Conservation (phyloP, 1,140 invertebrate species). For the Drosophila arawakana region DNA sequence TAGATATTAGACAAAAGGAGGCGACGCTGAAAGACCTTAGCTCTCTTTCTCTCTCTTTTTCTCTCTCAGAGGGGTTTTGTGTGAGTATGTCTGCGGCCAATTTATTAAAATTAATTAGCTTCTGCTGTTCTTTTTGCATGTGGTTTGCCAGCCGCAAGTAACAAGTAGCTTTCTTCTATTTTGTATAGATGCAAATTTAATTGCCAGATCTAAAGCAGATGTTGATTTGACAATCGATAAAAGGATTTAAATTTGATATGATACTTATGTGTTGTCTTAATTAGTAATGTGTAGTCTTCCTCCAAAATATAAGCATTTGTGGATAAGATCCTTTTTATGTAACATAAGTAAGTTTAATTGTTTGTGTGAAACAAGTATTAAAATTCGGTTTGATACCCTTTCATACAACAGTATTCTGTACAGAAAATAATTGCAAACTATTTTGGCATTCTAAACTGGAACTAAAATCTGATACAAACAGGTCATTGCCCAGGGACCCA, state of each 20-base stretch:
- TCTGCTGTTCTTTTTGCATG: conserved; percentile 44
- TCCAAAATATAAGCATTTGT: no score
- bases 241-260: neutral
- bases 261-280: no score
- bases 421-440: neutral
- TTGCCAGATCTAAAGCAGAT: conserved; percentile 25
- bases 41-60: neutral
- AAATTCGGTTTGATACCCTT: no score
- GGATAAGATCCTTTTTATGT: no score
- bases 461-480: conserved; percentile 9
- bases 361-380: no score
- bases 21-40: conserved; percentile 21
- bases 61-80: conserved; percentile 18
- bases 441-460: neutral
- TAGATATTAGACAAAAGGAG: conserved; percentile 40
- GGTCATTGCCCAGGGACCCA: conserved; percentile 15
- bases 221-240: conserved; percentile 18
- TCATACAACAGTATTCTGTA: no score
- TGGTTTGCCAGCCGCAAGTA: conserved; percentile 33
- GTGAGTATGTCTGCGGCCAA: conserved; percentile 59
- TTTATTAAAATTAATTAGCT: conserved; percentile 83
- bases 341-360: no score
- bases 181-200: neutral
- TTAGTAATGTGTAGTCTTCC: no score
- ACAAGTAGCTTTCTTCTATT: conserved; percentile 30